Conservation (phyloP, 2,888 invertebrate species). For the Matsumyia berberina region DNA sequence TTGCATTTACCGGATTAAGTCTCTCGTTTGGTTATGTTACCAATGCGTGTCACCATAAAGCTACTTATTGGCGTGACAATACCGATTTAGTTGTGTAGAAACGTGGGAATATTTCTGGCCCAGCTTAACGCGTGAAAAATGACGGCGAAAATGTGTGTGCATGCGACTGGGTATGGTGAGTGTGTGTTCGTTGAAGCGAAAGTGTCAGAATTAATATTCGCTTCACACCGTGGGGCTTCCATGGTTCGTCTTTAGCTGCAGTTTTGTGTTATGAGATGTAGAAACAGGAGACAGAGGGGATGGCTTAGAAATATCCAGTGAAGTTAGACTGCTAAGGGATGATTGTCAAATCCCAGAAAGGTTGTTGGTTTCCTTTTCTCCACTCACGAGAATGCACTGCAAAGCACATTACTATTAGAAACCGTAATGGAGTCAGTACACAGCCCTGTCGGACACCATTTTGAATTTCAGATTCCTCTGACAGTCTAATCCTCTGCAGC, state of each 20-base stretch:
- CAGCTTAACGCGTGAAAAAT: background rate
- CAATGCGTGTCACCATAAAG: conserved; percentile 22
- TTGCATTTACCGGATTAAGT: conserved; percentile 50
- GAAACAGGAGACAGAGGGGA: background rate
- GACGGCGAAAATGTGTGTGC: background rate
- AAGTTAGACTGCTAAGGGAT: too few relatives aligned
- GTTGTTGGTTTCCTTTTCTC: too few relatives aligned
- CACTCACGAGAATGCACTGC: too few relatives aligned
- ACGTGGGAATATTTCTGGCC: conserved; percentile 46
- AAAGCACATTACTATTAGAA: too few relatives aligned
- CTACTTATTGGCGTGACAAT: conserved; percentile 21
- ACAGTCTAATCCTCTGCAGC: too few relatives aligned
- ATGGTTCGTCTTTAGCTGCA: background rate
- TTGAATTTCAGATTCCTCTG: too few relatives aligned
- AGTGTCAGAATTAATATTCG: conserved; percentile 52
- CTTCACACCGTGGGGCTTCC: conserved; percentile 54
- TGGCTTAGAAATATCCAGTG: background rate
- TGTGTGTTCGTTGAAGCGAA: conserved; percentile 20
- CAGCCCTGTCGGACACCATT: too few relatives aligned
- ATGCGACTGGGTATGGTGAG: too few relatives aligned
- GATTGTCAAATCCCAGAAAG: too few relatives aligned
- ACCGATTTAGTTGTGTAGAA: background rate
- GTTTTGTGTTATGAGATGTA: background rate
- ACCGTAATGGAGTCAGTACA: too few relatives aligned
- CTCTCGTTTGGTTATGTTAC: conserved; percentile 40